A percentile compares a stretch with the other conserved stretches of the same genome.
phyloP scores from a whole-genome alignment of 2,888 invertebrate genomes.

The Pterostichus madidus region DNA sequence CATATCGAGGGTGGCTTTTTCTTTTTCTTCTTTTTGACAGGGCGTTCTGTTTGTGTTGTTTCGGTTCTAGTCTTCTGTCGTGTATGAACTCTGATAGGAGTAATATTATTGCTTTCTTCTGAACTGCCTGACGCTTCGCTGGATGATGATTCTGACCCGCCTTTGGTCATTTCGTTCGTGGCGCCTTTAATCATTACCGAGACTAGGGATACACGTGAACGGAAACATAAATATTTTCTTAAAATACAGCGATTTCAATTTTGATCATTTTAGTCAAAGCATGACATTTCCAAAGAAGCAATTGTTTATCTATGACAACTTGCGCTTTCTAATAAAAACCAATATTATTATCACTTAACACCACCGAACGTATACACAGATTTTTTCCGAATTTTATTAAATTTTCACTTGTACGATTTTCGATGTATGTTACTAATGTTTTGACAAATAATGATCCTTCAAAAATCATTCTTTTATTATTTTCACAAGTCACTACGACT shows the following conservation, averaged over 20 bases:
- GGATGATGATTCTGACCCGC: conserved; percentile 66
- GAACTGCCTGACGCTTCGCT: conserved; percentile 65
- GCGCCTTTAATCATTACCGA: conserved; percentile 42
- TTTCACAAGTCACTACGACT: background rate
- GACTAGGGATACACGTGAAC: background rate
- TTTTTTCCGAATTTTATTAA: background rate
- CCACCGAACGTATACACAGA: conserved; percentile 7
- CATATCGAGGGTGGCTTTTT: conserved; percentile 80
- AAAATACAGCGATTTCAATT: conserved; percentile 36
- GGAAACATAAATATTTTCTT: conserved; percentile 45
- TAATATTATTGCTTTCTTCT: conserved; percentile 67
- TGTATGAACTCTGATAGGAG: conserved; percentile 45
- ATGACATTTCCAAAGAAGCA: conserved; percentile 56
- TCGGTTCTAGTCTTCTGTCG: conserved; percentile 43
- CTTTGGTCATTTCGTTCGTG: background rate
- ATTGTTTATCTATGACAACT: conserved; percentile 62
- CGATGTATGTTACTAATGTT: conserved; percentile 10
- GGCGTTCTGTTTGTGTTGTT: conserved; percentile 45
- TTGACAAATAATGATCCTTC: conserved; percentile 46
- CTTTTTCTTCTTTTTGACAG: conserved; percentile 67
- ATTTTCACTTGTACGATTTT: conserved; percentile 52
- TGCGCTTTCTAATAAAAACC: conserved; percentile 16
- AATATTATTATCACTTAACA: background rate
- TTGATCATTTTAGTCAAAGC: conserved; percentile 33
- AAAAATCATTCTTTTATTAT: conserved; percentile 38